Percentiles rank a stretch among this genome's conserved stretches.
Evolutionary conservation across 37 sponge, comb jelly and placozoan species (phyloP).

Genomic region (Cliona cf. orientalis): DNA sequence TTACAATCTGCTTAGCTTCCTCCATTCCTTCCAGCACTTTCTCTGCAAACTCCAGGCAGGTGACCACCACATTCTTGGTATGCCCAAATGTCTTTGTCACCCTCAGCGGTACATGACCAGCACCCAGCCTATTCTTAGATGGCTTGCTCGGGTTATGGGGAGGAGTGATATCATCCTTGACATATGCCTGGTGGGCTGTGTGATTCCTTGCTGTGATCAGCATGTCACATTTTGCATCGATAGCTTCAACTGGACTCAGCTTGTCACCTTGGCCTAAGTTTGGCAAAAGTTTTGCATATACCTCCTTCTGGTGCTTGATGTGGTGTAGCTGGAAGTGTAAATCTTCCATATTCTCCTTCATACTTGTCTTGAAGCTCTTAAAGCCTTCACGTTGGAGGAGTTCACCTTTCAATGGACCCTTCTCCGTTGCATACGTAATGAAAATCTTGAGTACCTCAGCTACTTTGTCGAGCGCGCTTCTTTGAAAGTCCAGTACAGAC

Average conservation of each 20-base stretch:
- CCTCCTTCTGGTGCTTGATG: too few species aligned
- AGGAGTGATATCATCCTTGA: neutral
- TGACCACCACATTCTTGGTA: neutral
- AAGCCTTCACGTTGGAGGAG: neutral
- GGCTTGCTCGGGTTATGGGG: neutral
- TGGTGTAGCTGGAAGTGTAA: too few species aligned
- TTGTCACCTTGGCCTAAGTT: too few species aligned
- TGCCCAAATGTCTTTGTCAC: neutral
- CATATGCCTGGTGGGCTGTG: neutral
- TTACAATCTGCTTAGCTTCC: too few species aligned
- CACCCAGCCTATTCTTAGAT: neutral
- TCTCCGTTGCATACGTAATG: too few species aligned
- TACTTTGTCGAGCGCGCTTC: neutral
- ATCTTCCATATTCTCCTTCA: neutral
- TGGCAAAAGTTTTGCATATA: too few species aligned
- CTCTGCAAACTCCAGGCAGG: neutral
- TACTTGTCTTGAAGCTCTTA: neutral
- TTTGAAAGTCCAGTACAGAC: neutral
- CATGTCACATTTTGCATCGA: neutral
- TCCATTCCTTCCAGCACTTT: neutral
- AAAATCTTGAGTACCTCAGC: neutral
- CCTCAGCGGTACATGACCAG: neutral
- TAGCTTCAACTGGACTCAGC: too few species aligned
- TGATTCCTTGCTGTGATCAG: neutral
- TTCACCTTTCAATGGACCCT: too few species aligned